Base-by-base conservation (phyloP, 1,140 invertebrate species). In the Dreissena polymorpha region DNA sequence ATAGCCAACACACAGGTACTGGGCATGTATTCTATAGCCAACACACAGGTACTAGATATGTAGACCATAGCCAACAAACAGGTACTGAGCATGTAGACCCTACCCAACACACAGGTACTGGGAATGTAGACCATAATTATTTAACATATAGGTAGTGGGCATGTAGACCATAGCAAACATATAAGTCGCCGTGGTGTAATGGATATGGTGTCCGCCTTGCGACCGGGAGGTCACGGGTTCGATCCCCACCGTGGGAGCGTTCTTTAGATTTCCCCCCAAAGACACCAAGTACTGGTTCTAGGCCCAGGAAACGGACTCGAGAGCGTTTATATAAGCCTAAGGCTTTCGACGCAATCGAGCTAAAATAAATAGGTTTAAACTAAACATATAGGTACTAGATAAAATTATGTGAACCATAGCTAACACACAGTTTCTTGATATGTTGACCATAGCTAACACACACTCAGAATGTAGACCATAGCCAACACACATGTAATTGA, bases 41-140 rank as follows among this genome's bases (percentile, higher is more conserved):
- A 67, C 25, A 67, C 65, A 67, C 65, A 16, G 65, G 65, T 67
- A 21, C n/a, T n/a, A n/a, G n/a, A n/a, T n/a, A n/a, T n/a, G 84
- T 98, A 99, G 94, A 97, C 97, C 0, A 94, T 97, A 55, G 94
- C 95, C 13, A 99, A 99, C 93, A 97, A 97, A 18, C 94, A 96
- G 84, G 93, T 94, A 85, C 57, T 23, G 2, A 6, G 6, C 57
- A 60, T 18, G 57, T 60, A 3, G 10, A 12, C 3, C 16, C 16
- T 60, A 18, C 2, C 12, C 12, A 6, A 60, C 3, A 6, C 21
- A 10, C 12, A 60, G 3, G 3, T 60, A 60, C 16, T 2, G 21
- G 16, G 18, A 12, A 55, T 12, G 18, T 55, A 55, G 18, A 55
- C 53, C 12, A 55, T 55, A 12, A 55, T n/a, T n/a, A n/a, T n/a